Base-by-base conservation (phyloP, 2,113 vertebrate species). In the Tauraco erythrolophus region DNA sequence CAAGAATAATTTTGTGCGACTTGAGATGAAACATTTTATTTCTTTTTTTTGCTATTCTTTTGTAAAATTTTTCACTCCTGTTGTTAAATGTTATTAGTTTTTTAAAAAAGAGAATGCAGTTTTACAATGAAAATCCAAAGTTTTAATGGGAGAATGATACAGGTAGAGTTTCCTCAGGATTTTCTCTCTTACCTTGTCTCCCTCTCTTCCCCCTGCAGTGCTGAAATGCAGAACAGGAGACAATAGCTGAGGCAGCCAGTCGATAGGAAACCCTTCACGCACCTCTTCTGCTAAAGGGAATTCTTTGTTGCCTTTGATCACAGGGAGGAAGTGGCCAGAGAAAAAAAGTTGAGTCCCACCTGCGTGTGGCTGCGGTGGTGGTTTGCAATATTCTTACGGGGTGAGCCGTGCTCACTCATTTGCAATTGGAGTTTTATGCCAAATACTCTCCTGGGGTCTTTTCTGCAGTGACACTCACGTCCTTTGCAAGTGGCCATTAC, bases 221-320 rank as follows among this genome's bases (percentile, higher is more conserved):
- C 83, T 76, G 48, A 95, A 94, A 93, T 0, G 0, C 33, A 27
- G 69, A 75, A 12, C 43, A 94, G 78, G 61, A 83, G 78, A 27
- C 70, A 60, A 74, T 6, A 71, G 69, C 64, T 71, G 74, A 60
- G 64, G 68, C 92, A 93, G 60, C 19, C n/a, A n/a, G 72, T 70
- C 0, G 0, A 50, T 58, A 70, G 74, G 43, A 92, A 64, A 78
- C 27, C 24, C 43, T 85, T 76, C 79, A 71, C 61, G 68, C 0
- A 0, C 66, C 56, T 58, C n/a, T 90, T 76, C 66, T 85, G 70
- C 65, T 72, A 28, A 85, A 60, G 53, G 61, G 35, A 90, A 88
- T 85, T 92, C 70, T 92, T 54, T 57, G 70, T 68, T 0, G 0
- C 70, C 43, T 95, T 90, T 95, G 95, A 92, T 97, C 75, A 69